phyloP scores from a whole-genome alignment of 2,113 vertebrate genomes.

The Hirundichthys speculiger region DNA sequence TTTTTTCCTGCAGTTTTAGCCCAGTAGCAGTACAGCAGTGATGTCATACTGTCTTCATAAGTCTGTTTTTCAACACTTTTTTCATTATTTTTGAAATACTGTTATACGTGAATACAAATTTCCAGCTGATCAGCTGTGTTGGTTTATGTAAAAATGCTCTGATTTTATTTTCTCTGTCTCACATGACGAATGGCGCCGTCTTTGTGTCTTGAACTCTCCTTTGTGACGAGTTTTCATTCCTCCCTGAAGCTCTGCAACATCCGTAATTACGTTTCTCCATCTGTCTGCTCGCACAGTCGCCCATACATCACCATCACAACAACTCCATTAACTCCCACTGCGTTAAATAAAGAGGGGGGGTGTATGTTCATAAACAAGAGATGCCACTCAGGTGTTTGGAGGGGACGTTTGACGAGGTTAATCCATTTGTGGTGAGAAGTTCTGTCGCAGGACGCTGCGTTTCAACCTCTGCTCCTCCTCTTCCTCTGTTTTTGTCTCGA shows the following conservation, averaged over 20 bases:
- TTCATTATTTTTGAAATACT: neutral
- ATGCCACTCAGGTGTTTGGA: slow-evolving; percentile 41
- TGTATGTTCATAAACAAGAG: slow-evolving; percentile 59
- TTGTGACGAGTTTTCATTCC: slow-evolving; percentile 59
- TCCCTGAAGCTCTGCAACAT: slow-evolving; percentile 62
- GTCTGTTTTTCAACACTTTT: neutral
- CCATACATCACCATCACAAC: slow-evolving; percentile 76
- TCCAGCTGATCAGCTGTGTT: slow-evolving; percentile 7
- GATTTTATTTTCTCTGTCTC: slow-evolving; percentile 64
- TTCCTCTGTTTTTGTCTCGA: slow-evolving; percentile 37
- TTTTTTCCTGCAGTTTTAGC: too few species aligned
- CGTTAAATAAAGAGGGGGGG: slow-evolving; percentile 50
- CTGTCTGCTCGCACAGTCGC: slow-evolving; percentile 60
- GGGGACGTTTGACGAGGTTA: slow-evolving; percentile 54
- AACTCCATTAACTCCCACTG: slow-evolving; percentile 73
- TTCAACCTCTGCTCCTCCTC: slow-evolving; percentile 24
- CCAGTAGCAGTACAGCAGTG: neutral
- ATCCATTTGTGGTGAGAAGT: slow-evolving; percentile 58
- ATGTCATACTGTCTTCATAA: neutral
- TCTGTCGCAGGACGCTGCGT: slow-evolving; percentile 25
- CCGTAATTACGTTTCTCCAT: slow-evolving; percentile 77
- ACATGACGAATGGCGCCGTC: slow-evolving; percentile 72
- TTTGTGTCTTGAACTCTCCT: slow-evolving; percentile 62
- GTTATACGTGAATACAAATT: neutral
- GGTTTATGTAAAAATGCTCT: slow-evolving; percentile 64